A percentile compares a stretch with the other conserved stretches of the same genome.
Evolutionary conservation across 2,888 invertebrate species (phyloP).

Genomic region (Tipula vernalis): DNA sequence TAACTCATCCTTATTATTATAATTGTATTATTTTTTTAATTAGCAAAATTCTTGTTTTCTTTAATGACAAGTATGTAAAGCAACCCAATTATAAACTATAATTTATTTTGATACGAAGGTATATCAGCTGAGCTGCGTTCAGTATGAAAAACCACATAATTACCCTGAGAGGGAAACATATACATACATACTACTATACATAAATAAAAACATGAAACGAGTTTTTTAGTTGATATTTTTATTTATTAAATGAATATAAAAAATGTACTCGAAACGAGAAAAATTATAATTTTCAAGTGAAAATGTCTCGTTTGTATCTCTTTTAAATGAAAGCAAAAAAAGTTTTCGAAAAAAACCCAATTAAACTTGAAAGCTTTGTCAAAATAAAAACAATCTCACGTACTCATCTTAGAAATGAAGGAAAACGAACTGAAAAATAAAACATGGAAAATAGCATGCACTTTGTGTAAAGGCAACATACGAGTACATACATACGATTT

Average conservation of each 20-base stretch:
- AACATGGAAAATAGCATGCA: background rate
- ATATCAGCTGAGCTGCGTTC: background rate
- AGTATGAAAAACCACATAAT: background rate
- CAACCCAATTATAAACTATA: background rate
- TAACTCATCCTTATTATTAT: no score
- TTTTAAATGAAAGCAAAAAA: background rate
- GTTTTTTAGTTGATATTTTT: background rate
- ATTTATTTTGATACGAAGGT: background rate
- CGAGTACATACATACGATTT: background rate
- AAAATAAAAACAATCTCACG: constrained; percentile 4
- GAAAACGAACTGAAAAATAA: background rate
- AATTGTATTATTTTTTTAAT: no score
- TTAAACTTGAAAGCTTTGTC: background rate
- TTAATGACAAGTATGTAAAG: no score
- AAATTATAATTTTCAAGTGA: background rate
- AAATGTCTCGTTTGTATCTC: background rate
- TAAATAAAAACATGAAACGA: background rate
- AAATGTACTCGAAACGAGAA: background rate
- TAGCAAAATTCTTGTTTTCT: no score
- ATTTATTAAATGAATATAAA: background rate
- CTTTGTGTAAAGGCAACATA: background rate
- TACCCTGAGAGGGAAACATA: background rate
- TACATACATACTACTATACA: background rate
- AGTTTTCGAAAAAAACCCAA: background rate
- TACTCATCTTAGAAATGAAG: background rate